Evolutionary conservation across 2,888 invertebrate genomes (phyloP).

Genomic region (Andrena fulva): DNA sequence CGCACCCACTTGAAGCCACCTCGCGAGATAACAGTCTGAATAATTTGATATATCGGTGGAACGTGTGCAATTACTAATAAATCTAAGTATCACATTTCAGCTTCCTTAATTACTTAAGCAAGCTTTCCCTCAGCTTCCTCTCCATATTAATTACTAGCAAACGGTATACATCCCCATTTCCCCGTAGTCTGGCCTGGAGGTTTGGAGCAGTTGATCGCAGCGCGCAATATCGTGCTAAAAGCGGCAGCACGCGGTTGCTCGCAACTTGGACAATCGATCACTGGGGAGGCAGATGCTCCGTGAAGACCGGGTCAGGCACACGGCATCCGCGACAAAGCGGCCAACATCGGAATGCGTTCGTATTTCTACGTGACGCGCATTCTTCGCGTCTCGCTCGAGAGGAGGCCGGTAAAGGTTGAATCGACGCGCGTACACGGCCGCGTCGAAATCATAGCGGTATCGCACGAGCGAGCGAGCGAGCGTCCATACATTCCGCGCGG

Average conservation of each 20-base stretch:
- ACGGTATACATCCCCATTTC: too few species aligned
- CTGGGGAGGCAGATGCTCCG: not conserved
- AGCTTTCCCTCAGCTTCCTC: too few species aligned
- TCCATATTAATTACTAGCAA: too few species aligned
- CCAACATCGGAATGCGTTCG: constrained; percentile 19
- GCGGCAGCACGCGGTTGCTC: not conserved
- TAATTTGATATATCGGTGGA: not conserved
- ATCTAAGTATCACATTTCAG: too few species aligned
- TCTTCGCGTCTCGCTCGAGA: constrained; percentile 45
- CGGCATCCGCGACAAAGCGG: constrained; percentile 32
- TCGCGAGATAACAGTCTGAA: not conserved
- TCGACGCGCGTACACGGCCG: constrained; percentile 36
- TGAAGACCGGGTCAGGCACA: constrained; percentile 7
- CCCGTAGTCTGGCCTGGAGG: too few species aligned
- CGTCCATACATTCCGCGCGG: constrained; percentile 46
- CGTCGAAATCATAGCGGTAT: not conserved
- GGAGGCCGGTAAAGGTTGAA: constrained; percentile 43
- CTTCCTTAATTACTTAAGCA: too few species aligned
- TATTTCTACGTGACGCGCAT: constrained; percentile 44
- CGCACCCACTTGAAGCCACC: not conserved
- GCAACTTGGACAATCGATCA: constrained; percentile 21
- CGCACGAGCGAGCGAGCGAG: constrained; percentile 23
- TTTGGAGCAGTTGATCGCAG: not conserved
- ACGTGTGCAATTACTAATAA: too few species aligned
- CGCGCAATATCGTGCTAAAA: too few species aligned